A percentile compares a stretch with the other conserved stretches of the same genome.
Conservation (phyloP, 2,797 vertebrate species). For the Balearica regulorum region DNA sequence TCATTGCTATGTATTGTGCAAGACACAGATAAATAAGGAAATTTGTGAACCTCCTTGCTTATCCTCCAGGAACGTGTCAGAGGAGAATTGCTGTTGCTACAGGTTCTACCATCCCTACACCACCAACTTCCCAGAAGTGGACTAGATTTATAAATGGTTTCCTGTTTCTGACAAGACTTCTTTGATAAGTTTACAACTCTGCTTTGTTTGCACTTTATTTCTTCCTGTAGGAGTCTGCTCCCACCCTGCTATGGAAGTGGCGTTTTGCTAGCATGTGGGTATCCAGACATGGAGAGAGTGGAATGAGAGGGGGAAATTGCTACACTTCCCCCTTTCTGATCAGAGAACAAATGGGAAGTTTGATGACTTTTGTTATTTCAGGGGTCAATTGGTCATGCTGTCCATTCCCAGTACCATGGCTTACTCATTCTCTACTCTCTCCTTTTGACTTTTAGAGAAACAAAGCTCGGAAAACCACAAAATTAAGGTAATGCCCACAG, state of each 20-base stretch:
- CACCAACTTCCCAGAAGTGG: background rate
- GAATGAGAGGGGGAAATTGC: background rate
- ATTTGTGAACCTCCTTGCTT: background rate
- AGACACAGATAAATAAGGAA: background rate
- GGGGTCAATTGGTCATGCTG: background rate
- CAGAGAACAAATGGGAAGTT: background rate
- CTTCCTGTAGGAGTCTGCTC: background rate
- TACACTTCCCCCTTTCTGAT: background rate
- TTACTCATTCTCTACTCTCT: background rate
- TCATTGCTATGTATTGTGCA: accelerated
- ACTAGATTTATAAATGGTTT: background rate
- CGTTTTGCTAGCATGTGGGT: background rate
- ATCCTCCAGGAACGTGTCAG: background rate
- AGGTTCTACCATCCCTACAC: background rate
- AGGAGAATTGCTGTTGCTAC: background rate
- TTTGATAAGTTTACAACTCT: background rate
- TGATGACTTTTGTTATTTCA: background rate
- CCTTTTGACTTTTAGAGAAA: background rate
- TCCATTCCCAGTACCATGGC: background rate
- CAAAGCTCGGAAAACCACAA: background rate
- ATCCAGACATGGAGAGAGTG: background rate
- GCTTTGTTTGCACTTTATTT: constrained; percentile 39
- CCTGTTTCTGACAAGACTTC: background rate
- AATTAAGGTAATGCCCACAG: background rate
- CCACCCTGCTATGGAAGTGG: background rate